Evolutionary conservation across 2,797 vertebrate species (phyloP).

Genomic region (Poeciliopsis paucimaculata): DNA sequence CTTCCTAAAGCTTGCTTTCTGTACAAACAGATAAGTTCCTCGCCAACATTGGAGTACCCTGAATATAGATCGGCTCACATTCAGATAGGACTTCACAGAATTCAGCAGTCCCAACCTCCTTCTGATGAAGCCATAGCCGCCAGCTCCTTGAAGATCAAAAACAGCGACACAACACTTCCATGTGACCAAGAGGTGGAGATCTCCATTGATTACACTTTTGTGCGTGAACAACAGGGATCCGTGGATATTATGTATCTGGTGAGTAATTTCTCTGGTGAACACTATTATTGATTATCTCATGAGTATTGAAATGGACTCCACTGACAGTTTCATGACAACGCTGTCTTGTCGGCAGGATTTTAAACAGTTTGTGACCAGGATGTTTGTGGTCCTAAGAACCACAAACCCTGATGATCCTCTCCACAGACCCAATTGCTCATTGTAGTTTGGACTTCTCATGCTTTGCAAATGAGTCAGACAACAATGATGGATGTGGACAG

Average conservation of each 20-base stretch:
- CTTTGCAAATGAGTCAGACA: no score
- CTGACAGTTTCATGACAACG: neutral
- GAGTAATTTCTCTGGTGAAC: constrained; percentile 34
- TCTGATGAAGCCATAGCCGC: constrained; percentile 48
- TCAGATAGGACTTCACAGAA: fast-evolving
- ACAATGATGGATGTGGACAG: neutral
- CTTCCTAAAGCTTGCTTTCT: neutral
- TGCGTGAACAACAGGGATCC: neutral
- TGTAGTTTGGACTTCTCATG: no score
- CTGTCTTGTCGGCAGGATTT: neutral
- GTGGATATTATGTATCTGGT: constrained; percentile 72
- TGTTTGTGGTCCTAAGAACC: neutral
- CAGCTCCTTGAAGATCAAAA: constrained; percentile 64
- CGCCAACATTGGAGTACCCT: neutral
- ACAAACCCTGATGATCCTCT: no score
- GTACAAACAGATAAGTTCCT: neutral
- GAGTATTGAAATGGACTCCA: neutral
- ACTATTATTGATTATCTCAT: neutral
- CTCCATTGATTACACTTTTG: constrained; percentile 60
- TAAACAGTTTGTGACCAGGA: neutral
- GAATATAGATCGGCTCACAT: neutral
- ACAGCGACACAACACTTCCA: constrained; percentile 31
- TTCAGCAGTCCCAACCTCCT: constrained; percentile 24
- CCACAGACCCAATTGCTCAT: no score
- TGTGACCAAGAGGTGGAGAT: constrained; percentile 60